Evolutionary conservation across 2,113 vertebrate species (phyloP), one percentile per base, ranked within the genome.

Genomic region (Oxyruncus cristatus): DNA sequence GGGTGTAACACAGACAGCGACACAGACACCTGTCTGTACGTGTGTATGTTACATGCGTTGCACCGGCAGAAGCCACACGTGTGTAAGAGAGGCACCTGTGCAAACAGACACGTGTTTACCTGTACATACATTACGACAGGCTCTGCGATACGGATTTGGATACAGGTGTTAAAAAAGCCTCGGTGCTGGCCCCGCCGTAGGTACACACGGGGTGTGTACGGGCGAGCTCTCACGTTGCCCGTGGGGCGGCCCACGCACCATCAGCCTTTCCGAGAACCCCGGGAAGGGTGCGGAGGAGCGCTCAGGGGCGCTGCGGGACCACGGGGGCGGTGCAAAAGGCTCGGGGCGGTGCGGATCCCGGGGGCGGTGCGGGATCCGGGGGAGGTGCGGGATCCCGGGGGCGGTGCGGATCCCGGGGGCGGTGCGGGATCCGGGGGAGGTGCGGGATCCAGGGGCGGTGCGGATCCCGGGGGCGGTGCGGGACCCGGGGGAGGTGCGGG

Each of bases 21-120:
- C 68, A 14, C 8, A 0, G 9, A 2, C 5, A 9, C 6, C 4
- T 8, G 2, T 12, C 26, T 24, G 9, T 12, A 7, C 12, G 6
- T 15, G 2, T 3, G 0, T 2, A 17, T 12, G 30, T 9, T 18
- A 16, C 27, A 18, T 8, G 5, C 11, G 3, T 26, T 26, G n/a
- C 22, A 12, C 5, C 5, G 37, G 37, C 74, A 58, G 11, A 68
- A 47, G 21, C 46, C 16, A 3, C 20, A 5, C 0, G 1, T 8
- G 3, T 6, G 14, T n/a, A n/a, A 19, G 39, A 63, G 58, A 66
- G 32, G 9, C 58, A 30, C 11, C 9, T 1, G 35, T 19, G 13
- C 35, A 11, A 8, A 10, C 23, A 3, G 14, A 8, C 8, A 9
- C 3, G 0, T 6, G 9, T 12, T 21, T 33, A 7, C 14, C 33